These are phyloP conservation scores for Fukomys damarensis DNA, from an alignment of 2,113 vertebrate species.

Conservation along the genomic window DNA sequence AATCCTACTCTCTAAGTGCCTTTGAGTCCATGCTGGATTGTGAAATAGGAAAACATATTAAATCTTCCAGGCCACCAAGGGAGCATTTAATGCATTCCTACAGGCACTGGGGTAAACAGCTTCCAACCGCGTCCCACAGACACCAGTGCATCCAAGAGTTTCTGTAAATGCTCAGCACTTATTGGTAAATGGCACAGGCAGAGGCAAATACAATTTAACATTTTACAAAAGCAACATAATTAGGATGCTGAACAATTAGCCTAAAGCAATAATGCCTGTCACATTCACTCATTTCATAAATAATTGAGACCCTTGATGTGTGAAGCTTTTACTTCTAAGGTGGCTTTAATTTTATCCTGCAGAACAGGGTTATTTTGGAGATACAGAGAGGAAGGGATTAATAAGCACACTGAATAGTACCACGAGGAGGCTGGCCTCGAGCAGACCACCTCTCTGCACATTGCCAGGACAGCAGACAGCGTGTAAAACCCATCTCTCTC, in stretches of 20 bases:
- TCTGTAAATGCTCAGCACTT: neutral
- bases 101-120: neutral
- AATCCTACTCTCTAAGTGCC: neutral
- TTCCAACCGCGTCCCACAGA: neutral
- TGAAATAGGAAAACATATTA: neutral
- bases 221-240: constrained; percentile 19
- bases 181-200: neutral
- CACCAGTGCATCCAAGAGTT: neutral
- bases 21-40: neutral
- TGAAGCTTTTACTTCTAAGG: neutral
- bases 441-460: neutral
- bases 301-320: neutral
- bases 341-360: neutral
- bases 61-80: neutral
- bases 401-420: neutral
- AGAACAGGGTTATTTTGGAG: neutral
- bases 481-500: neutral
- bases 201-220: neutral
- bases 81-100: neutral
- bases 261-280: neutral
- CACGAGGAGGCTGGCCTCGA: neutral
- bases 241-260: neutral
- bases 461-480: neutral
- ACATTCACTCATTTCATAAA: neutral
- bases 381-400: neutral